A percentile compares a stretch with the other conserved stretches of the same genome.
Evolutionary conservation across 2,797 vertebrate genomes (phyloP).

Genomic region (Muraenolepis orangiensis): DNA sequence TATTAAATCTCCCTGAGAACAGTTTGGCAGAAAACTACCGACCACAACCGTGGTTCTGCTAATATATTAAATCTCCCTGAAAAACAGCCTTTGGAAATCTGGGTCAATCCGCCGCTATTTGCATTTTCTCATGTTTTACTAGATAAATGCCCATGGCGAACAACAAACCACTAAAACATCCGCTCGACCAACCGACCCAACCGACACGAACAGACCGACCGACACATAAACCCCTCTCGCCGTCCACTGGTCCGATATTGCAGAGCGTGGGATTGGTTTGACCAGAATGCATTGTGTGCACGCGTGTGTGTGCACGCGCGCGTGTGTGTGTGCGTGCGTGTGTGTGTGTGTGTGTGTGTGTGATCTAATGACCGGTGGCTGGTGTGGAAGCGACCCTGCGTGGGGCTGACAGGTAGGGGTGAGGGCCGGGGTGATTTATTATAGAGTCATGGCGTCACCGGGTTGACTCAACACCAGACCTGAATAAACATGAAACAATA

Average conservation of each 20-base stretch:
- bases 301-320: too few species aligned
- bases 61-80: background rate
- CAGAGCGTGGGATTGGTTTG: background rate
- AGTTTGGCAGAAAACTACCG: background rate
- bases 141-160: background rate
- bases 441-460: slow-evolving; percentile 57
- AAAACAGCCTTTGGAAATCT: background rate
- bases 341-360: slow-evolving; percentile 24
- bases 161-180: background rate
- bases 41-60: background rate
- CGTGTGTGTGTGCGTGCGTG: too few species aligned
- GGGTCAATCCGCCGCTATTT: background rate
- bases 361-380: background rate
- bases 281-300: slow-evolving; percentile 9
- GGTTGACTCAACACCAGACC: slow-evolving; percentile 48
- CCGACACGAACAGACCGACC: background rate
- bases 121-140: background rate
- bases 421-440: slow-evolving; percentile 73
- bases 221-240: background rate
- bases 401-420: background rate
- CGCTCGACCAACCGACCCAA: background rate
- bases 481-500: slow-evolving; percentile 32
- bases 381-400: background rate
- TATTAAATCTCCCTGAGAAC: background rate
- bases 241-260: background rate